A percentile compares a stretch with the other conserved stretches of the same genome.
phyloP scores from a whole-genome alignment of 2,888 invertebrate species.

The Ennomos quercinarius region DNA sequence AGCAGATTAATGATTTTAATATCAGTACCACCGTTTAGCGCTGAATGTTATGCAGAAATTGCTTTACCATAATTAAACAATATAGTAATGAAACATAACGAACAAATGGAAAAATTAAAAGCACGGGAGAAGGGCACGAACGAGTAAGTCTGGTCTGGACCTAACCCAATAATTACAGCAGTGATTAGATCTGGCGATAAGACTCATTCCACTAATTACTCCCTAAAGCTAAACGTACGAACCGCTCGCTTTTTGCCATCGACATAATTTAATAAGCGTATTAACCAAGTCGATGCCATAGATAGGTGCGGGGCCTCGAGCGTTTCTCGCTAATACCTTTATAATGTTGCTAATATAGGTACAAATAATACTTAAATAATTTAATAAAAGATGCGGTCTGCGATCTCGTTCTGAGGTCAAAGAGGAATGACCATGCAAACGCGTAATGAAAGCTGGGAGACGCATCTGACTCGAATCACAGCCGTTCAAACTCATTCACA shows the following conservation, averaged over 20 bases:
- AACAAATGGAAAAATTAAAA: slow-evolving; percentile 46
- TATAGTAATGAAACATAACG: slow-evolving; percentile 38
- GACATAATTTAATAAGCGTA: slow-evolving; percentile 84
- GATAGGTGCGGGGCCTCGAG: slow-evolving; percentile 73
- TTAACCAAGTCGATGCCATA: slow-evolving; percentile 79
- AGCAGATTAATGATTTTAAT: slow-evolving; percentile 8
- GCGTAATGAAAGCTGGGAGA: slow-evolving; percentile 73
- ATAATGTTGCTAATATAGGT: slow-evolving; percentile 62
- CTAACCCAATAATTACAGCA: slow-evolving; percentile 78
- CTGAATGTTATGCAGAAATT: slow-evolving; percentile 4
- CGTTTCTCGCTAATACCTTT: slow-evolving; percentile 73
- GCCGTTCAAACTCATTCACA: slow-evolving; percentile 74
- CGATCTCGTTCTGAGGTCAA: slow-evolving; percentile 69
- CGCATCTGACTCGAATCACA: slow-evolving; percentile 76
- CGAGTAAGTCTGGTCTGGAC: slow-evolving; percentile 58
- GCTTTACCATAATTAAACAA: slow-evolving; percentile 11
- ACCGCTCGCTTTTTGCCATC: slow-evolving; percentile 77
- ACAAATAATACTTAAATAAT: slow-evolving; percentile 53
- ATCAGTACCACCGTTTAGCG: slow-evolving; percentile 1
- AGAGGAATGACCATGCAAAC: slow-evolving; percentile 82
- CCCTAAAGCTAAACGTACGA: slow-evolving; percentile 82
- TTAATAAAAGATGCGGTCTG: slow-evolving; percentile 53
- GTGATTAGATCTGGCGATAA: slow-evolving; percentile 81
- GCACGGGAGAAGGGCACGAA: slow-evolving; percentile 52
- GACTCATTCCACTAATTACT: slow-evolving; percentile 83